Percentiles rank a stretch among this genome's conserved stretches.
These are phyloP conservation scores for Gonatopus flavifemur DNA, from an alignment of 1,140 invertebrate genomes.

Conservation along the genomic window DNA sequence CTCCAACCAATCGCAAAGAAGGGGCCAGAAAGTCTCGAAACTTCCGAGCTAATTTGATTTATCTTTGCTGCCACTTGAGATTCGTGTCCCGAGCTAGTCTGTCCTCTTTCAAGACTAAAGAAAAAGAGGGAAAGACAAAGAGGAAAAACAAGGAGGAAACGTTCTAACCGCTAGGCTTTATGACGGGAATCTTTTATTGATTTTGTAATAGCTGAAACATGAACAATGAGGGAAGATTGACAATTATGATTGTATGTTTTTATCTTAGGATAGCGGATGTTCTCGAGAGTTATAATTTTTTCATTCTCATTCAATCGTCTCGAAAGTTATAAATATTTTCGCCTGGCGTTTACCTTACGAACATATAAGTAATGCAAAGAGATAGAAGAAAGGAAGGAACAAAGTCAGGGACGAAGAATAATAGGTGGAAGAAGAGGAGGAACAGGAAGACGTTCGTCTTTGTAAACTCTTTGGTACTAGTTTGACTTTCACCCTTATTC, in stretches of 20 bases:
- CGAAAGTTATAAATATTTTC: too few species aligned
- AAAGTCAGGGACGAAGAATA: too few species aligned
- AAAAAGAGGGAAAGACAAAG: slow-evolving; percentile 13
- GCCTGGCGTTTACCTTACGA: too few species aligned
- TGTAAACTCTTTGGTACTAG: too few species aligned
- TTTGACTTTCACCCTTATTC: too few species aligned
- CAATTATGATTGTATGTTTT: too few species aligned
- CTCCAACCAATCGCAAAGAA: slow-evolving; percentile 11
- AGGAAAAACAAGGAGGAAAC: not conserved
- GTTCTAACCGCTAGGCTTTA: not conserved
- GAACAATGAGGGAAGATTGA: too few species aligned
- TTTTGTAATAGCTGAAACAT: too few species aligned
- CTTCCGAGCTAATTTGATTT: slow-evolving; percentile 41
- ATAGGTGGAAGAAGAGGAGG: slow-evolving; percentile 16
- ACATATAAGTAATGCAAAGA: too few species aligned
- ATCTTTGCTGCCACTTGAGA: slow-evolving; percentile 35
- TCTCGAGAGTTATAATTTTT: too few species aligned
- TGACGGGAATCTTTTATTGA: slow-evolving; percentile 32
- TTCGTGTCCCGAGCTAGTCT: slow-evolving; percentile 23
- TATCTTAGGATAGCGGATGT: too few species aligned
- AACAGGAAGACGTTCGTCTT: slow-evolving; percentile 10
- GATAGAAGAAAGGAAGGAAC: slow-evolving; percentile 18
- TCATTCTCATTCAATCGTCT: too few species aligned
- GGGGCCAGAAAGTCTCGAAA: slow-evolving; percentile 27
- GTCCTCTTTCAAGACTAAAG: slow-evolving; percentile 7